phyloP scores from a whole-genome alignment of 2,113 vertebrate species.

The Stigmatopora argus region DNA sequence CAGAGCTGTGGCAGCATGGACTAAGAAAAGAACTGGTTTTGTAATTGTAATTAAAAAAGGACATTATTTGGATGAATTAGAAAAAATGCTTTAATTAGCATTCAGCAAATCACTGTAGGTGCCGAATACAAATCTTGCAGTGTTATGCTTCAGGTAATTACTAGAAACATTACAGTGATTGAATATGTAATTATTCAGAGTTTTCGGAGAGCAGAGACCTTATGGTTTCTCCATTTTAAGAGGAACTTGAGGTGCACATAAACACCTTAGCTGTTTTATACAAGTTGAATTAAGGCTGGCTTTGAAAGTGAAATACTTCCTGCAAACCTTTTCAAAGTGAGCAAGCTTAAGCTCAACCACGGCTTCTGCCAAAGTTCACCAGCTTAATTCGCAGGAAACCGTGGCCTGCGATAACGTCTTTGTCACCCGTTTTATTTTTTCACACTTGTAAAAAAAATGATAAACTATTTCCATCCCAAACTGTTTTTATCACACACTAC shows the following conservation, averaged over 20 bases:
- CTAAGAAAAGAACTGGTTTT: too few relatives aligned
- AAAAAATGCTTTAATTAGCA: too few relatives aligned
- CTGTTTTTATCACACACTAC: constrained; percentile 47
- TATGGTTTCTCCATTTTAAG: not conserved
- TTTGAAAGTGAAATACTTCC: constrained; percentile 55
- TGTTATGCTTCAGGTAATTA: not conserved
- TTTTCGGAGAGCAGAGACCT: not conserved
- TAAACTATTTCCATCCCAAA: constrained; percentile 41
- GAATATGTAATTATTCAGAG: not conserved
- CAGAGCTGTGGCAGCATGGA: too few relatives aligned
- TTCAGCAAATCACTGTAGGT: too few relatives aligned
- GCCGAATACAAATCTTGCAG: not conserved
- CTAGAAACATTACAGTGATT: not conserved
- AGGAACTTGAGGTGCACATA: constrained; percentile 10
- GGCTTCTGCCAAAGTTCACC: constrained; percentile 49
- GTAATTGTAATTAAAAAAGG: not conserved
- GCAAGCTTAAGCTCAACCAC: constrained; percentile 49
- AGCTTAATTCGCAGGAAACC: constrained; percentile 56
- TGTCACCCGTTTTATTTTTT: constrained; percentile 49
- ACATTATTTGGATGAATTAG: too few relatives aligned
- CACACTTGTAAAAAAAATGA: constrained; percentile 35
- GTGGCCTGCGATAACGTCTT: constrained; percentile 55
- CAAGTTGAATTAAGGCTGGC: constrained; percentile 36
- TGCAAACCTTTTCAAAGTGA: constrained; percentile 40
- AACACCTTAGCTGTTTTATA: constrained; percentile 49